phyloP scores from a whole-genome alignment of 2,888 invertebrate species.

The Sepiola atlantica region DNA sequence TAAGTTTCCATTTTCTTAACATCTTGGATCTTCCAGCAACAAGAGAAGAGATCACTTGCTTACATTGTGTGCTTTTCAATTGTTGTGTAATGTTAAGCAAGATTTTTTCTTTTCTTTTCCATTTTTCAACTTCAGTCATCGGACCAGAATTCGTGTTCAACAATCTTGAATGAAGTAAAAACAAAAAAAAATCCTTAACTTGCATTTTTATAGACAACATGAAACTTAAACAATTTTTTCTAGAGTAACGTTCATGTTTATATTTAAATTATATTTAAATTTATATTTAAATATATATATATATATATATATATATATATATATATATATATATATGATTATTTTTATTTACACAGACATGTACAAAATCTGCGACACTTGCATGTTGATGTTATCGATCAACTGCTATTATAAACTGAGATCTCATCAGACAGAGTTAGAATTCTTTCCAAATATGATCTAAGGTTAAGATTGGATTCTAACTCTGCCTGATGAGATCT shows the following conservation, averaged over 20 bases:
- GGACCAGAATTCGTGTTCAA: slow-evolving; percentile 73
- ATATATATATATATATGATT: too few relatives aligned
- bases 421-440: too few relatives aligned
- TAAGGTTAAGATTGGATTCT: too few relatives aligned
- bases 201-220: slow-evolving; percentile 53
- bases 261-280: background rate
- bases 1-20: slow-evolving; percentile 74
- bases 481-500: too few relatives aligned
- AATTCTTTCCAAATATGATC: too few relatives aligned
- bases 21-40: slow-evolving; percentile 74
- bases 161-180: slow-evolving; percentile 57
- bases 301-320: too few relatives aligned
- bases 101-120: slow-evolving; percentile 72
- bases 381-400: too few relatives aligned
- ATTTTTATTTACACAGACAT: too few relatives aligned
- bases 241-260: background rate
- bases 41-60: slow-evolving; percentile 73
- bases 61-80: slow-evolving; percentile 74
- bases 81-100: slow-evolving; percentile 74
- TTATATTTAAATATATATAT: background rate
- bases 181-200: slow-evolving; percentile 2
- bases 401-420: too few relatives aligned
- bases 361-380: too few relatives aligned
- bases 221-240: background rate
- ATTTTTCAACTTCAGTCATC: slow-evolving; percentile 73